These are phyloP conservation scores for Acleris laterana DNA, from an alignment of 2,888 invertebrate genomes.

Conservation along the genomic window DNA sequence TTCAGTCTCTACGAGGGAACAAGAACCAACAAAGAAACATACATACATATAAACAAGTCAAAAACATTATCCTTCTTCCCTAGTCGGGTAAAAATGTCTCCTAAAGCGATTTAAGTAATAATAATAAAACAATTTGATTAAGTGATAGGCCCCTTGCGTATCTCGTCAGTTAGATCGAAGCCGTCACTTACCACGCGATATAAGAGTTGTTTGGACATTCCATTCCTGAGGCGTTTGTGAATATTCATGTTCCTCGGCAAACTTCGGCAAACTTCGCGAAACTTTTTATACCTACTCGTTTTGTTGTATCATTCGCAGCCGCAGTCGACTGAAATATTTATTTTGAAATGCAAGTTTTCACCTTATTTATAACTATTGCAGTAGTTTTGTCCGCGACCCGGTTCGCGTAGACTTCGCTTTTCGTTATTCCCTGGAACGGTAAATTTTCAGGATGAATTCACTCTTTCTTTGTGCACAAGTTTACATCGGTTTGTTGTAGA, in stretches of 20 bases:
- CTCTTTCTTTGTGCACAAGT: too few species aligned
- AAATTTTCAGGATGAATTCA: too few species aligned
- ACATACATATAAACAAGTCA: too few species aligned
- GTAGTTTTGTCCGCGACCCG: slow-evolving; percentile 13
- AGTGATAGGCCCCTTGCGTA: neutral
- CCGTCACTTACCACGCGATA: slow-evolving; percentile 59
- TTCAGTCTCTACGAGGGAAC: too few species aligned
- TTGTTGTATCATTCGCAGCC: slow-evolving; percentile 49
- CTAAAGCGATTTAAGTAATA: neutral
- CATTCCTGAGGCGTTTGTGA: slow-evolving; percentile 65
- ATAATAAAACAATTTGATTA: neutral
- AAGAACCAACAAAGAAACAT: too few species aligned
- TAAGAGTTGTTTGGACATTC: slow-evolving; percentile 60
- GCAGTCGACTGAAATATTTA: slow-evolving; percentile 48
- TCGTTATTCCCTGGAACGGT: too few species aligned
- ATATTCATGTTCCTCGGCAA: slow-evolving; percentile 68
- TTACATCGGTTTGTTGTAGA: too few species aligned
- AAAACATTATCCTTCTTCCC: too few species aligned
- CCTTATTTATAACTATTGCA: slow-evolving; percentile 10
- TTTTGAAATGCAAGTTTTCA: slow-evolving; percentile 41
- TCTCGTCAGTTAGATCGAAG: slow-evolving; percentile 36
- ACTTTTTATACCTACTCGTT: slow-evolving; percentile 54
- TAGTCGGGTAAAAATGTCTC: too few species aligned
- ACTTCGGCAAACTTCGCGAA: slow-evolving; percentile 56
- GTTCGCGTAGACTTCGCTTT: neutral